phyloP scores from a whole-genome alignment of 2,113 vertebrate genomes.

The Sphyrna mokarran region DNA sequence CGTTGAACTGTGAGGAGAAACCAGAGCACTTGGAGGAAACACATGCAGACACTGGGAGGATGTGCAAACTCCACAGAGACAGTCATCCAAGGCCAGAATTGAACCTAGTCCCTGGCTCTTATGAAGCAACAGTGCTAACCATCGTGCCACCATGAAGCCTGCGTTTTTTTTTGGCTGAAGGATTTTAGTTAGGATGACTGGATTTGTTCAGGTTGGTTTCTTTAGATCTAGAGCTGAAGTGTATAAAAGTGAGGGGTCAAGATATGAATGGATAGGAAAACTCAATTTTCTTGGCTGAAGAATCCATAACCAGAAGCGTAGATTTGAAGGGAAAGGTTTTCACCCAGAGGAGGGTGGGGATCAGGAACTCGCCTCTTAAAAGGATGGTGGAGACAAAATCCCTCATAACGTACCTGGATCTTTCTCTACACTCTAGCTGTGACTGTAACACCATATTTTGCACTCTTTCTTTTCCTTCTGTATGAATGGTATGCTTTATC shows the following conservation, averaged over 20 bases:
- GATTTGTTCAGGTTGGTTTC: neutral
- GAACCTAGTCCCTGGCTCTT: too few species aligned
- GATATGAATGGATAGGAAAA: neutral
- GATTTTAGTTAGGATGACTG: neutral
- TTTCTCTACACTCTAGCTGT: too few species aligned
- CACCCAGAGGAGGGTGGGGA: neutral
- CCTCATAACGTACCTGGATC: neutral
- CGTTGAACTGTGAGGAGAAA: too few species aligned
- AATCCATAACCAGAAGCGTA: neutral
- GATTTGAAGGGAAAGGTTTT: neutral
- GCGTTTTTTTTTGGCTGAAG: neutral
- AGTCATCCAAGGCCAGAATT: too few species aligned
- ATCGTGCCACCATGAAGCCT: too few species aligned
- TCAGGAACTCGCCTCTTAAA: neutral
- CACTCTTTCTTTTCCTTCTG: too few species aligned
- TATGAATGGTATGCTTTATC: too few species aligned
- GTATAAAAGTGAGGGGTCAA: neutral
- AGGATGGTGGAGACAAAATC: neutral
- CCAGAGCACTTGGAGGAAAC: too few species aligned
- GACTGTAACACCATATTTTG: too few species aligned
- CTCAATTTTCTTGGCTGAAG: neutral
- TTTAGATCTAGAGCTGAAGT: neutral
- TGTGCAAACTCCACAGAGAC: too few species aligned
- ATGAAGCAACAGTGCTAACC: too few species aligned
- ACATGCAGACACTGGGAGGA: too few species aligned